Percentiles rank a stretch among this genome's conserved stretches.
Conservation (phyloP, 2,797 vertebrate genomes). For the Hyperoplus lanceolatus region DNA sequence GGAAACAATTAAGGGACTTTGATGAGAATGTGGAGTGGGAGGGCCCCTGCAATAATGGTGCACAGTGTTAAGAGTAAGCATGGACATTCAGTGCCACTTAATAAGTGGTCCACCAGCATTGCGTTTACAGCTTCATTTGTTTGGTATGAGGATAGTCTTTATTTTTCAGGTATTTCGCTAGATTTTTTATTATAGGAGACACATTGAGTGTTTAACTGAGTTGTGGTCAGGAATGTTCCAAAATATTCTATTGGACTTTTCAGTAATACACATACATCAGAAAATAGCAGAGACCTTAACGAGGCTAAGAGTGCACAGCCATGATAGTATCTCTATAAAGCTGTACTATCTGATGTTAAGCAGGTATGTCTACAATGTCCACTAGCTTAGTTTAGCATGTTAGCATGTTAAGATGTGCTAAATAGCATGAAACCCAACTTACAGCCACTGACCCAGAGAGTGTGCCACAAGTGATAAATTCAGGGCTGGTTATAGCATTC, state of each 20-base stretch:
- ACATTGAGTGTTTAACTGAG: not conserved
- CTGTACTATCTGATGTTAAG: too few relatives aligned
- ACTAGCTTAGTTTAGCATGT: not conserved
- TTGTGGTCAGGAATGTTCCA: not conserved
- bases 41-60: conserved; percentile 66
- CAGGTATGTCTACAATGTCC: not conserved
- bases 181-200: not conserved
- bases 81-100: conserved; percentile 45
- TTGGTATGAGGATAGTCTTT: not conserved
- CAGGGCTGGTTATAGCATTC: too few relatives aligned
- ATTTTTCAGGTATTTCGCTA: not conserved
- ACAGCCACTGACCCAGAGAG: too few relatives aligned
- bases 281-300: too few relatives aligned
- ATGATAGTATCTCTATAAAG: too few relatives aligned
- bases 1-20: conserved; percentile 79
- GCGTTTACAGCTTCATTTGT: not conserved
- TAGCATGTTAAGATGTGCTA: too few relatives aligned
- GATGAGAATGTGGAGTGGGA: conserved; percentile 70
- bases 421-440: too few relatives aligned
- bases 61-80: conserved; percentile 43
- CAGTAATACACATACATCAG: not conserved
- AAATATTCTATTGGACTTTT: not conserved
- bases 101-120: conserved; percentile 18
- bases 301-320: too few relatives aligned
- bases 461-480: too few relatives aligned